Conservation (phyloP, 2,888 invertebrate genomes). For the Pristionchus arcanus region DNA sequence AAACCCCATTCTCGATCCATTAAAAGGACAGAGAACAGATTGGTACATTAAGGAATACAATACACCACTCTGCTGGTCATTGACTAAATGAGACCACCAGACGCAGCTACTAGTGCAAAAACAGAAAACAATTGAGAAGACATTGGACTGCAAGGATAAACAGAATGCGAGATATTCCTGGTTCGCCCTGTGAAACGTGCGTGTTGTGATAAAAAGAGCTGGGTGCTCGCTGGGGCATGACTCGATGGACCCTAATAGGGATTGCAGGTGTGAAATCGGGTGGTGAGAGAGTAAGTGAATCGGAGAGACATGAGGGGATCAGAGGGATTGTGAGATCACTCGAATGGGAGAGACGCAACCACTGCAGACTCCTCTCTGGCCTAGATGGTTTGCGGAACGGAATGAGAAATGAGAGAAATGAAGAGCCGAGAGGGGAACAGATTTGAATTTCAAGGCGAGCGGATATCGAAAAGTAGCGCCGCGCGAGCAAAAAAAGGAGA, state of each 20-base stretch:
- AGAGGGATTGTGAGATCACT: not conserved
- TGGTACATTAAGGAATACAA: not conserved
- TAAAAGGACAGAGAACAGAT: not conserved
- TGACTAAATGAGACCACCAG: not conserved
- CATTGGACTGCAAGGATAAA: not conserved
- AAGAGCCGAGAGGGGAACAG: not conserved
- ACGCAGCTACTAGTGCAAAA: not conserved
- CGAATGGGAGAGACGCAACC: not conserved
- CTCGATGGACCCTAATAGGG: constrained; percentile 36
- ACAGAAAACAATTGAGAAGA: constrained; percentile 19
- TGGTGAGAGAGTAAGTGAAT: not conserved
- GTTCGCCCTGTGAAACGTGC: not conserved
- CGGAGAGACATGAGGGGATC: not conserved
- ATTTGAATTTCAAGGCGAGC: constrained; percentile 19
- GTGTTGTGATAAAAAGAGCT: not conserved
- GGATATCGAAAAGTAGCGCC: constrained; percentile 4
- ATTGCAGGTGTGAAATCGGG: constrained; percentile 23
- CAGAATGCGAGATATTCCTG: not conserved
- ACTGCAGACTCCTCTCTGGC: not conserved
- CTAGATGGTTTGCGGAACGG: constrained; percentile 39
- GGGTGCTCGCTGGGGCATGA: not conserved
- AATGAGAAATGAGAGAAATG: constrained; percentile 8
- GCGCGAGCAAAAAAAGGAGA: not conserved
- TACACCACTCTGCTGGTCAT: not conserved
- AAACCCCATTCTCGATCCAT: not conserved